Evolutionary conservation across 2,113 vertebrate genomes (phyloP).

Genomic region (Tychaedon coryphoeus): DNA sequence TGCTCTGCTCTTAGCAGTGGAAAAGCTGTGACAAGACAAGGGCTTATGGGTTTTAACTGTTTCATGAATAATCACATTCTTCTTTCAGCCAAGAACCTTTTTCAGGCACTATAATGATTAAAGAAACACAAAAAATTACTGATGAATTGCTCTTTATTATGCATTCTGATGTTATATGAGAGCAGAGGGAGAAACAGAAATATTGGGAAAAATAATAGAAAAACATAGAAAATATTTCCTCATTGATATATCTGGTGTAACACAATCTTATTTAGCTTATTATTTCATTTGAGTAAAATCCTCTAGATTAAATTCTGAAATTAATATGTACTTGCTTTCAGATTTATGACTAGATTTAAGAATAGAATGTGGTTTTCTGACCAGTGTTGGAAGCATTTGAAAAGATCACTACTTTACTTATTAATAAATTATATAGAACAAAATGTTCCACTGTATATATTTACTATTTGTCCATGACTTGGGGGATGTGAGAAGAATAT

Average conservation of each 20-base stretch:
- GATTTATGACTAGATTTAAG: not conserved
- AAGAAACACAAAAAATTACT: not conserved
- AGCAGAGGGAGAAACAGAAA: not conserved
- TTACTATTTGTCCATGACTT: not conserved
- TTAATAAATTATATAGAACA: not conserved
- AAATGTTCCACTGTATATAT: not conserved
- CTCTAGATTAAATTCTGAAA: not conserved
- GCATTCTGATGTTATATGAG: not conserved
- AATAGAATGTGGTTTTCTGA: not conserved
- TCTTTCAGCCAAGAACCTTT: not conserved
- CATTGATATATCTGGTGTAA: rapidly evolving
- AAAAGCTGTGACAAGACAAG: not conserved
- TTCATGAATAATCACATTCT: not conserved
- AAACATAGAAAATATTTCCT: not conserved
- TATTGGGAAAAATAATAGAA: not conserved
- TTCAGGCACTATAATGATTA: not conserved
- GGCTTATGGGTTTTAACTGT: not conserved
- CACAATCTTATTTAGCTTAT: not conserved
- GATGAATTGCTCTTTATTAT: not conserved
- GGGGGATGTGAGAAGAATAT: not conserved
- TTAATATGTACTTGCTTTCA: not conserved
- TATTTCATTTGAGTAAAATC: not conserved
- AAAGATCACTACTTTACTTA: not conserved
- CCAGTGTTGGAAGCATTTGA: not conserved
- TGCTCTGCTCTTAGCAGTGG: not conserved